A percentile compares a stretch with the other conserved stretches of the same genome.
phyloP scores from a whole-genome alignment of 2,797 vertebrate genomes.

The Pipistrellus kuhlii region DNA sequence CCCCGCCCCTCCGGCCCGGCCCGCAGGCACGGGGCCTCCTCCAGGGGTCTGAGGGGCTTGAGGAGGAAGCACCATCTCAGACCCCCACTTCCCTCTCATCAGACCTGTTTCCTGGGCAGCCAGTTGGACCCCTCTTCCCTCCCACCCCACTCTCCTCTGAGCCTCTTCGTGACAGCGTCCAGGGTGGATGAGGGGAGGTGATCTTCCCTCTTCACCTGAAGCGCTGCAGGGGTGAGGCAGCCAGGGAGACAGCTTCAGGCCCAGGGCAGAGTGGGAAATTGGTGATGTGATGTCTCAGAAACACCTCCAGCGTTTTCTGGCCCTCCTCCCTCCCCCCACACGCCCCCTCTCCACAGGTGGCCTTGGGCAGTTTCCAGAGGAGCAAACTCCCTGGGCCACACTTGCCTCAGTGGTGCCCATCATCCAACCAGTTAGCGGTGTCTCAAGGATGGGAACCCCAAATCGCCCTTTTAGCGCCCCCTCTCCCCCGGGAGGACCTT shows the following conservation, averaged over 20 bases:
- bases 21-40: no score
- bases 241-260: accelerated
- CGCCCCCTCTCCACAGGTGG: not conserved
- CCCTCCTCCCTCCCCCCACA: no score
- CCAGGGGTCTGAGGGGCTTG: not conserved
- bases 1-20: not conserved
- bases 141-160: accelerated
- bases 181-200: not conserved
- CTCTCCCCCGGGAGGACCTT: no score
- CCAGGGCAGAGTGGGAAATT: accelerated
- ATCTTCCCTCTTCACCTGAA: accelerated
- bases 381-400: accelerated
- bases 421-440: not conserved
- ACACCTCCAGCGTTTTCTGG: not conserved
- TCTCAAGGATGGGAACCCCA: not conserved
- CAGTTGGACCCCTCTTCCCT: not conserved
- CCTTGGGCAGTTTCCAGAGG: not conserved
- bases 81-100: not conserved
- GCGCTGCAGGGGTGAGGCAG: not conserved
- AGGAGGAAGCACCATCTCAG: not conserved
- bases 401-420: accelerated
- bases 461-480: not conserved
- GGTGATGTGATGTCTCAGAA: accelerated
- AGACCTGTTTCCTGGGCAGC: not conserved
- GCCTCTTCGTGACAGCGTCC: not conserved